These are phyloP conservation scores for Aphelocoma californica DNA, from an alignment of 2,797 vertebrate genomes.

Conservation along the genomic window DNA sequence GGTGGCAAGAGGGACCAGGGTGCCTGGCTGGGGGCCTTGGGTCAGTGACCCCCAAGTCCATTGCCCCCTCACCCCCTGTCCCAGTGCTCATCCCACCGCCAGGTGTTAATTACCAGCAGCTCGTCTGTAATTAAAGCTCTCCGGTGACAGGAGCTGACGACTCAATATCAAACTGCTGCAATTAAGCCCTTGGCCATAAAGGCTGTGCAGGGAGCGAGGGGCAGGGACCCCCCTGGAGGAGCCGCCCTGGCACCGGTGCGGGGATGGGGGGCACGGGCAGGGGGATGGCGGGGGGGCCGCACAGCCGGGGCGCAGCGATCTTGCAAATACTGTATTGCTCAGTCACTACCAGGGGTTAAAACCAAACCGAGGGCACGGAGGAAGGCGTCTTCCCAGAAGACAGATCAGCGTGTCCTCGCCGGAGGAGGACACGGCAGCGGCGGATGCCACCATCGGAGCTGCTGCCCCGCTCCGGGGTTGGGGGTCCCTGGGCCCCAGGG, in stretches of 20 bases:
- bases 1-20: background rate
- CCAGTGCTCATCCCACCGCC: background rate
- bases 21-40: fast-evolving
- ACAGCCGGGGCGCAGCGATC: background rate
- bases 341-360: conserved; percentile 49
- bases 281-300: fast-evolving
- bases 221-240: background rate
- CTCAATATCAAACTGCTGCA: conserved; percentile 20
- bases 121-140: conserved; percentile 19
- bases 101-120: background rate
- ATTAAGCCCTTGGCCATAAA: background rate
- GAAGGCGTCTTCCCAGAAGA: conserved; percentile 57
- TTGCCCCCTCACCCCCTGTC: background rate
- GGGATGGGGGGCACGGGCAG: background rate
- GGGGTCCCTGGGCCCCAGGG: background rate
- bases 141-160: background rate
- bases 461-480: background rate
- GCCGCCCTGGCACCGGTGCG: fast-evolving
- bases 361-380: background rate
- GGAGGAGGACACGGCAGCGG: conserved; percentile 21
- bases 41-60: background rate
- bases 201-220: background rate
- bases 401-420: conserved; percentile 35
- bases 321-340: conserved; percentile 62
- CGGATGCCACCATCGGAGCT: background rate